Base-by-base conservation (phyloP, 2,113 vertebrate species). In the Lampris incognitus region DNA sequence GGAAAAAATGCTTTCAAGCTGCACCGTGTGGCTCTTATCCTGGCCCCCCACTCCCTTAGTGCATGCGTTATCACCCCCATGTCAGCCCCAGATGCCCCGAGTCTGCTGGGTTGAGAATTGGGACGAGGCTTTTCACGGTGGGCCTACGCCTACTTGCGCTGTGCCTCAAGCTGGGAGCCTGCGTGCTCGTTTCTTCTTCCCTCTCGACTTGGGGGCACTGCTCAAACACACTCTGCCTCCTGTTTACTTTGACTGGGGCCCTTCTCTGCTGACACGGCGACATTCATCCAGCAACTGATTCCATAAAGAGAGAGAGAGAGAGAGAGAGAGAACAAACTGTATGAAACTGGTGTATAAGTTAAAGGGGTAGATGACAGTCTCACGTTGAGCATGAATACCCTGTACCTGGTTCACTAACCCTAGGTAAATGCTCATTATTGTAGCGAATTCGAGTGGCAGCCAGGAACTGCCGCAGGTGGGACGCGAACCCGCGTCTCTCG, bases 241-340 rank as follows among this genome's bases (percentile, higher is more conserved):
- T 83, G 80, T 82, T 85, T 85, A 72, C 83, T 72, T 52, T 72
- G 55, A n/a, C 56, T 67, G 76, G 63, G 51, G 51, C 61, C 8
- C 6, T 74, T 72, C 69, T 66, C 24, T 88, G 85, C 82, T 82
- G 78, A 86, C 74, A 58, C 55, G 60, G 72, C 82, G 42, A 41
- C 84, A 84, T 91, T 68, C 64, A 62, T 60, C 46, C 62, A 76
- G 58, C 74, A 71, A 81, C 76, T 50, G 85, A 83, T 90, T 83
- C 76, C 37, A 56, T 51, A 65, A 49, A 55, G 50, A n/a, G 24
- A 4, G 8, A 9, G 10, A 59, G 24, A 10, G 39, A 40, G 56
- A 13, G 6, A 49, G 78, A 42, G 44, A 46, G 24, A 24, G 24
- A 24, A 24, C 24, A 24, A 24, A 24, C 24, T 24, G 24, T 24